These are phyloP conservation scores for Irena cyanogastra DNA, from an alignment of 2,113 vertebrate genomes.

Conservation along the genomic window DNA sequence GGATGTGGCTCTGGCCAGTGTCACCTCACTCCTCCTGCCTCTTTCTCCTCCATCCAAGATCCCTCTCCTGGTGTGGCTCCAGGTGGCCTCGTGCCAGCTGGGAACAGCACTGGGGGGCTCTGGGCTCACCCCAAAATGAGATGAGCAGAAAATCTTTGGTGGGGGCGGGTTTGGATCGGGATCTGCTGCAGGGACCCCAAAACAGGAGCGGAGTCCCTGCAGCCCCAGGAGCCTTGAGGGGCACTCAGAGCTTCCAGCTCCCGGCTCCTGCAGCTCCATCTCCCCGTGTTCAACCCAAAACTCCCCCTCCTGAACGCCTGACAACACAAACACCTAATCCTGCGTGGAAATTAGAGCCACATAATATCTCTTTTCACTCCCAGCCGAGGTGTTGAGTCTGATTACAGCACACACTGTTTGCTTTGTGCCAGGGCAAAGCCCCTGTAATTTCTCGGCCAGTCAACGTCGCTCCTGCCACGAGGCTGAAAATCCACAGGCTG, in stretches of 20 bases:
- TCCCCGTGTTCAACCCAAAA: conserved; percentile 12
- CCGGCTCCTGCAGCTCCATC: neutral
- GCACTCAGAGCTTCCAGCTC: neutral
- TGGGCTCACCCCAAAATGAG: neutral
- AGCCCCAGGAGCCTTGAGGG: neutral
- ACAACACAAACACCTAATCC: conserved; percentile 51
- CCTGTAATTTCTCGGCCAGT: conserved; percentile 38
- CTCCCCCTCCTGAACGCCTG: conserved; percentile 39
- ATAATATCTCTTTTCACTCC: conserved; percentile 48
- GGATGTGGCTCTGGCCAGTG: neutral
- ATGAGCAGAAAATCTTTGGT: fast-evolving
- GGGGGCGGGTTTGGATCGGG: fast-evolving
- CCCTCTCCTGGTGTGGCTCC: neutral
- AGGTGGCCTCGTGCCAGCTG: neutral
- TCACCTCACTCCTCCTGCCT: fast-evolving
- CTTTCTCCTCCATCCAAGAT: neutral
- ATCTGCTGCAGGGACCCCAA: neutral
- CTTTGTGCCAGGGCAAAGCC: conserved; percentile 40
- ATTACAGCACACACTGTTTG: conserved; percentile 36
- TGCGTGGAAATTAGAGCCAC: conserved; percentile 4
- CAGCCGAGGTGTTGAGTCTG: conserved; percentile 32
- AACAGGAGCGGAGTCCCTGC: neutral
- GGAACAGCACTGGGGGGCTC: neutral
- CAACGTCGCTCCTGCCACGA: neutral
- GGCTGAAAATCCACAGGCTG: conserved; percentile 46